phyloP scores from a whole-genome alignment of 2,797 vertebrate genomes.

The Danio tinwini region DNA sequence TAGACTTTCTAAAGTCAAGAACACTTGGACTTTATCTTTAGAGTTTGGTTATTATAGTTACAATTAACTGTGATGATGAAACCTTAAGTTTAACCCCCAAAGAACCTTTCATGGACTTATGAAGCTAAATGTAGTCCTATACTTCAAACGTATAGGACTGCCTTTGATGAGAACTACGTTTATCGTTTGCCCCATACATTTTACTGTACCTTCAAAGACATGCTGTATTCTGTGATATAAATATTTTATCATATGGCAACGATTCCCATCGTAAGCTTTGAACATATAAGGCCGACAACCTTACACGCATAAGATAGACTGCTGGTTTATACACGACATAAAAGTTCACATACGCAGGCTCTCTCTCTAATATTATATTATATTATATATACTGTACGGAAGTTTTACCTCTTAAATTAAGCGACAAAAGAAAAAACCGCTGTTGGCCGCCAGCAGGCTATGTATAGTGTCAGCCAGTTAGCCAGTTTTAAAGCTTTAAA shows the following conservation, averaged over 20 bases:
- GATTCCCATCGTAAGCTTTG: constrained; percentile 18
- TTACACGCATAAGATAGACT: neutral
- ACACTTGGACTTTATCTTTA: constrained; percentile 1
- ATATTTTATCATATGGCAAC: constrained; percentile 36
- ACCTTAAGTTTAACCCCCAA: constrained; percentile 6
- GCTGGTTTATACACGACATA: neutral
- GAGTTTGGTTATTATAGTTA: constrained; percentile 4
- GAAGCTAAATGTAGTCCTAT: constrained; percentile 7
- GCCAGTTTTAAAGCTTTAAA: too few relatives aligned
- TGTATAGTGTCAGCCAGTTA: too few relatives aligned
- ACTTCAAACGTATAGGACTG: constrained; percentile 32
- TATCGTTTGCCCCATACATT: constrained; percentile 20
- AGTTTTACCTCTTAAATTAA: too few relatives aligned
- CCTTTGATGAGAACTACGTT: constrained; percentile 32
- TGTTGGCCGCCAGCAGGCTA: too few relatives aligned
- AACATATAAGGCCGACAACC: neutral
- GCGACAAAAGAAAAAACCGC: too few relatives aligned
- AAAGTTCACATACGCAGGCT: too few relatives aligned
- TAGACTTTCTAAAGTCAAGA: constrained; percentile 15
- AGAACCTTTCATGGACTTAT: constrained; percentile 10
- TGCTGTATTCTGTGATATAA: constrained; percentile 18
- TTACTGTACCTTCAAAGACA: constrained; percentile 37
- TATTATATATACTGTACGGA: too few relatives aligned
- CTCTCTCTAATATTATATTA: too few relatives aligned
- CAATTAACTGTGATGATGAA: constrained; percentile 22